A percentile compares a stretch with the other conserved stretches of the same genome.
These are phyloP conservation scores for Origma solitaria DNA, from an alignment of 2,113 vertebrate genomes.

Conservation along the genomic window DNA sequence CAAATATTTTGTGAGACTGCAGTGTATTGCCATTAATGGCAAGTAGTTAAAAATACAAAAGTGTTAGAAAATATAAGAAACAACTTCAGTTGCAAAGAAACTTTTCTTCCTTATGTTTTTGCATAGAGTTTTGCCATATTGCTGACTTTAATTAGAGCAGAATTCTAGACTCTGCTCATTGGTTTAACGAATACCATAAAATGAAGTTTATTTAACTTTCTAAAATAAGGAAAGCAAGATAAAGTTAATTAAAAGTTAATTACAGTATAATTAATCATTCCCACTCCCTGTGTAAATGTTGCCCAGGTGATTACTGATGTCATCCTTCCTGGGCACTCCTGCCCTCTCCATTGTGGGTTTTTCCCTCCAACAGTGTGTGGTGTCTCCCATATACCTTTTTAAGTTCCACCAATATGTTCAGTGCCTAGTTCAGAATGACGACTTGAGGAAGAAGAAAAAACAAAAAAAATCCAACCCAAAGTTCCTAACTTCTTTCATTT, in stretches of 20 bases:
- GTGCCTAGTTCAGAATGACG: neutral
- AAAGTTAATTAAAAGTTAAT: conserved; percentile 78
- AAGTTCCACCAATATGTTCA: neutral
- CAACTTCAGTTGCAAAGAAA: conserved; percentile 18
- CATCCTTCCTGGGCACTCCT: conserved; percentile 20
- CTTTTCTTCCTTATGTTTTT: conserved; percentile 59
- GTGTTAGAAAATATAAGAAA: conserved; percentile 50
- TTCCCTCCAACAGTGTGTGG: neutral
- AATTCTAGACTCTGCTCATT: conserved; percentile 62
- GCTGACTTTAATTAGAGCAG: conserved; percentile 66
- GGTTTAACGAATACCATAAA: conserved; percentile 66
- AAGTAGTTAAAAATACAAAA: conserved; percentile 40
- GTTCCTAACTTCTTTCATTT: neutral
- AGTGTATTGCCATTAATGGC: neutral
- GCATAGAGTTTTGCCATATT: conserved; percentile 57
- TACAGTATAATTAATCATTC: conserved; percentile 70
- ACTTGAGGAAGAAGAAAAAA: neutral
- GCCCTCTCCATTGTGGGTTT: neutral
- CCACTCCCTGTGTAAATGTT: conserved; percentile 45
- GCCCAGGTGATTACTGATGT: conserved; percentile 61
- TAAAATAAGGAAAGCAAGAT: conserved; percentile 73
- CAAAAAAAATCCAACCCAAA: accelerated
- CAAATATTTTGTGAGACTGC: conserved; percentile 34
- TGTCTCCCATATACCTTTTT: neutral
- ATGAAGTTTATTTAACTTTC: conserved; percentile 78